Percentiles rank a stretch among this genome's conserved stretches.
These are phyloP conservation scores for Pseudopipra pipra DNA, from an alignment of 2,113 vertebrate species.

Conservation along the genomic window DNA sequence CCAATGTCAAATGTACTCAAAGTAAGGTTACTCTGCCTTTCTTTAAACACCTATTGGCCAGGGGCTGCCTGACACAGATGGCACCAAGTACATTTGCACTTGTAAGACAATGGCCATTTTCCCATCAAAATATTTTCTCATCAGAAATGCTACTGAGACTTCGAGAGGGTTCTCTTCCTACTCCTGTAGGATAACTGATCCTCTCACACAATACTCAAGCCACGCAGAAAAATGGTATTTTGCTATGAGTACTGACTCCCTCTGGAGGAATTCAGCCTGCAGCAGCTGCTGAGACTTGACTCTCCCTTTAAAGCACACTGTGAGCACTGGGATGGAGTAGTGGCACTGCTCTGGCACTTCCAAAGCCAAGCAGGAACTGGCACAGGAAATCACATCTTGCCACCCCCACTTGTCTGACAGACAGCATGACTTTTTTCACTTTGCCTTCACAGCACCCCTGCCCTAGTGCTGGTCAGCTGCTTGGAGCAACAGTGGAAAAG, in stretches of 20 bases:
- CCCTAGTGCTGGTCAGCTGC: not conserved
- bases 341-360: accelerated
- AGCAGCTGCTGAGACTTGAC: not conserved
- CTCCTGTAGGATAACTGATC: not conserved
- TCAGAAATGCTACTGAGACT: not conserved
- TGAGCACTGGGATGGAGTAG: not conserved
- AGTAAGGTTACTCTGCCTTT: slow-evolving; percentile 4
- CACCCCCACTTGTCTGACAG: accelerated
- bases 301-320: not conserved
- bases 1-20: slow-evolving; percentile 4
- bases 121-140: not conserved
- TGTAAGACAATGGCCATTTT: not conserved
- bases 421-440: accelerated
- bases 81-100: not conserved
- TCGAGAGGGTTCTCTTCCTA: not conserved
- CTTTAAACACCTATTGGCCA: not conserved
- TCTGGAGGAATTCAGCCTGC: not conserved
- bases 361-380: not conserved
- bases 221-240: not conserved
- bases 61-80: not conserved
- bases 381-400: not conserved
- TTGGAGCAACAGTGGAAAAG: not conserved
- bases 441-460: not conserved
- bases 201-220: not conserved
- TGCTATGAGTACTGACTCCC: not conserved